These are phyloP conservation scores for Condylura cristata DNA, from an alignment of 2,113 vertebrate genomes.

Conservation along the genomic window DNA sequence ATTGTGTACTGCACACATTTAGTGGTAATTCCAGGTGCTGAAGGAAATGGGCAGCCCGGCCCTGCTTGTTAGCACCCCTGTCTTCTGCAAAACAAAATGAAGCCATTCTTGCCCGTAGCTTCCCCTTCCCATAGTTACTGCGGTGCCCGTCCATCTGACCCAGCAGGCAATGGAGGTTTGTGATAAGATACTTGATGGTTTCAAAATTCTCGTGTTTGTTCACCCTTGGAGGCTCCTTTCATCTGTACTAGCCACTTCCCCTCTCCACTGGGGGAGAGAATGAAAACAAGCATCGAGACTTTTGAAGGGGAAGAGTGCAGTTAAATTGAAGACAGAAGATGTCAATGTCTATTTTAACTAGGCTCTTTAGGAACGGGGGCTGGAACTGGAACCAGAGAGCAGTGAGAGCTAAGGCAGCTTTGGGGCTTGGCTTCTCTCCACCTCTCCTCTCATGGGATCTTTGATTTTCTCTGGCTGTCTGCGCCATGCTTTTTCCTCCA, in stretches of 20 bases:
- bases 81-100: not conserved
- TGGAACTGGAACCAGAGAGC: slow-evolving; percentile 49
- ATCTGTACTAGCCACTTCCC: not conserved
- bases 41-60: not conserved
- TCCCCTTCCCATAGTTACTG: not conserved
- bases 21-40: slow-evolving; percentile 2
- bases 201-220: not conserved
- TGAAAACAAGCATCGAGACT: not conserved
- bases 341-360: slow-evolving; percentile 27
- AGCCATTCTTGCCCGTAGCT: too few species aligned
- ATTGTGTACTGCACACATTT: not conserved
- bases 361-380: slow-evolving; percentile 32
- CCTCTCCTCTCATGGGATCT: slow-evolving; percentile 1
- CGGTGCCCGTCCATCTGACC: not conserved
- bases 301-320: not conserved
- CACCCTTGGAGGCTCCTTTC: not conserved
- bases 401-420: slow-evolving; percentile 44
- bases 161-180: not conserved
- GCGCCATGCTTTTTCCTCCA: slow-evolving; percentile 8
- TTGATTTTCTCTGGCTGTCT: slow-evolving; percentile 46
- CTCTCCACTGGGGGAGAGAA: not conserved
- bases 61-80: not conserved
- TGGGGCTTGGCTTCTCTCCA: slow-evolving; percentile 39
- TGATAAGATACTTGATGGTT: not conserved
- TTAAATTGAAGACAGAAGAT: slow-evolving; percentile 34